Evolutionary conservation across 2,888 invertebrate species (phyloP).

Genomic region (Gibbula magus): DNA sequence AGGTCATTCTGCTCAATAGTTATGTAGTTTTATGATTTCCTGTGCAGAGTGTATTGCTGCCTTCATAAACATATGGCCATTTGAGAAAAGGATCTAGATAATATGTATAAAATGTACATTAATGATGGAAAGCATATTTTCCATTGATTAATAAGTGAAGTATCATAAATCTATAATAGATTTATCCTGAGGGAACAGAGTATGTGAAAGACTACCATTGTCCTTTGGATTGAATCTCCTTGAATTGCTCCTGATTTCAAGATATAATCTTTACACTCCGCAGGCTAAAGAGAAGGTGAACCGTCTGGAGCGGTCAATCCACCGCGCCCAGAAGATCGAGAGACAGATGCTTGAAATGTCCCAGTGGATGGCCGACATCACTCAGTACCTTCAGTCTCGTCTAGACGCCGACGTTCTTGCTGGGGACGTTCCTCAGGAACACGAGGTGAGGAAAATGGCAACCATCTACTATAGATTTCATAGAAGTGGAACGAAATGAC

Average conservation of each 20-base stretch:
- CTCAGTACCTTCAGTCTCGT: slow-evolving; percentile 77
- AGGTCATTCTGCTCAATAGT: too few species aligned
- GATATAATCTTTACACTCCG: slow-evolving; percentile 26
- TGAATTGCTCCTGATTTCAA: neutral
- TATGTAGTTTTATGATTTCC: too few species aligned
- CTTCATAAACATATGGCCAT: too few species aligned
- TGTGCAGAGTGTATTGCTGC: too few species aligned
- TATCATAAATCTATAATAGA: too few species aligned
- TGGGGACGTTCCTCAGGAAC: slow-evolving; percentile 86
- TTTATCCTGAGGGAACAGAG: too few species aligned
- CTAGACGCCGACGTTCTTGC: slow-evolving; percentile 86
- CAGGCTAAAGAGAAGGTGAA: slow-evolving; percentile 81
- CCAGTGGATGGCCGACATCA: slow-evolving; percentile 72
- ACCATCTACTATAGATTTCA: neutral
- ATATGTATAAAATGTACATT: too few species aligned
- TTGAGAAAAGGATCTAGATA: too few species aligned
- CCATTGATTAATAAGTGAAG: too few species aligned
- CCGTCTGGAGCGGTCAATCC: slow-evolving; percentile 83
- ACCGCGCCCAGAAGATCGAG: slow-evolving; percentile 86
- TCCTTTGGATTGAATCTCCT: too few species aligned
- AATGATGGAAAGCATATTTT: too few species aligned
- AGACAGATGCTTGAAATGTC: slow-evolving; percentile 81
- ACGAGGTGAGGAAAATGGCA: slow-evolving; percentile 71
- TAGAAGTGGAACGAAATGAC: neutral
- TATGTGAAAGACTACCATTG: too few species aligned